Evolutionary conservation across 2,113 vertebrate species (phyloP).

Genomic region (Oreochromis niloticus): DNA sequence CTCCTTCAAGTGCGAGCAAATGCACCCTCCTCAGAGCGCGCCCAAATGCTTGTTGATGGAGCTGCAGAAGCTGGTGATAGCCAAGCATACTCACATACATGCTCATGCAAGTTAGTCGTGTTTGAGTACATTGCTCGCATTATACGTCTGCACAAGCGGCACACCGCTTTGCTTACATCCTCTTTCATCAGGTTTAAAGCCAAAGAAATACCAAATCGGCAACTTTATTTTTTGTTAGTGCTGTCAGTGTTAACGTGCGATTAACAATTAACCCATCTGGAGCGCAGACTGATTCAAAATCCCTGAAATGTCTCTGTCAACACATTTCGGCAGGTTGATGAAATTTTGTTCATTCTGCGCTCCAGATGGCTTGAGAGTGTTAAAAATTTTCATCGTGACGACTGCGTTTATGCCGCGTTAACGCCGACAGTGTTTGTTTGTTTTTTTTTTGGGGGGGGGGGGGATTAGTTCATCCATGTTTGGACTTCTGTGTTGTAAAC

Average conservation of each 20-base stretch:
- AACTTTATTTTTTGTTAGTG: neutral
- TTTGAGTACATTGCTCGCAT: neutral
- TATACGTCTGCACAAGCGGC: neutral
- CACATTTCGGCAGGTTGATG: neutral
- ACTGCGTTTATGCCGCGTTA: neutral
- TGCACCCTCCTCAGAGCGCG: neutral
- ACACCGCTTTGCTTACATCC: neutral
- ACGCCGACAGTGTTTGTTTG: accelerated
- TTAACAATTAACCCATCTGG: neutral
- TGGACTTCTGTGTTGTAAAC: neutral
- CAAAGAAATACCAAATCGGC: too few relatives aligned
- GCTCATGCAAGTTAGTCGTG: neutral
- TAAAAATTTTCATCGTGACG: neutral
- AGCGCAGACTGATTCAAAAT: neutral
- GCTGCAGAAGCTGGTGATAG: neutral
- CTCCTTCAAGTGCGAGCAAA: neutral
- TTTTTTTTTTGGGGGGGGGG: neutral
- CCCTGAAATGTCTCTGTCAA: neutral
- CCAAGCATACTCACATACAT: accelerated
- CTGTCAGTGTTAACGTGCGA: too few relatives aligned
- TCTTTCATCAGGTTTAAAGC: neutral
- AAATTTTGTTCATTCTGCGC: neutral
- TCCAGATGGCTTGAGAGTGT: neutral
- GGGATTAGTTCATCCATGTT: neutral
- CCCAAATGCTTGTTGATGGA: neutral